Evolutionary conservation across 2,888 invertebrate genomes (phyloP).

Genomic region (Aradus depressus): DNA sequence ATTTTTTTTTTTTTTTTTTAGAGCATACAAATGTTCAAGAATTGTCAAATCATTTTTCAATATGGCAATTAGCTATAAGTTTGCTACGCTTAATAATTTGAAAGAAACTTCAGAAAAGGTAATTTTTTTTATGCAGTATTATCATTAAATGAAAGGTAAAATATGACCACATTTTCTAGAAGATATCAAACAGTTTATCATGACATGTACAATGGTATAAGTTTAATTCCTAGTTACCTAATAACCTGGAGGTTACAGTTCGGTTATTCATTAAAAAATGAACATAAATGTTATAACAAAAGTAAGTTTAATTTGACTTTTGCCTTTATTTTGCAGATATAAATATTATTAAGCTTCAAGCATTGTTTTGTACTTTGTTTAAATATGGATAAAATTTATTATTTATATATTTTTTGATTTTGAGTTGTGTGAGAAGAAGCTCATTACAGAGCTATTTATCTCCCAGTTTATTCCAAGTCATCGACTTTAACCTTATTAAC

Average conservation of each 20-base stretch:
- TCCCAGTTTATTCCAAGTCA: too few species aligned
- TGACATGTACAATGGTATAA: too few species aligned
- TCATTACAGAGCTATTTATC: not conserved
- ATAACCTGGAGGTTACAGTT: too few species aligned
- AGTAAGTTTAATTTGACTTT: not conserved
- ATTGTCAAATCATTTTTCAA: constrained; percentile 39
- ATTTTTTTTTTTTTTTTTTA: constrained; percentile 24
- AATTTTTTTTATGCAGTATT: constrained; percentile 25
- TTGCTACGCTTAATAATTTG: constrained; percentile 51
- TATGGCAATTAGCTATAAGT: constrained; percentile 53
- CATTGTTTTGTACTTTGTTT: too few species aligned
- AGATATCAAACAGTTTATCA: too few species aligned
- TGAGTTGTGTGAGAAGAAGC: too few species aligned
- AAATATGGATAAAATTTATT: too few species aligned
- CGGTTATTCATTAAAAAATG: not conserved
- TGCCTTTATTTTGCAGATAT: not conserved
- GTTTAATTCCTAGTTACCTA: too few species aligned
- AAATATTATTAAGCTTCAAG: too few species aligned
- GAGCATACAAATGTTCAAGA: constrained; percentile 30
- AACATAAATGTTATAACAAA: not conserved
- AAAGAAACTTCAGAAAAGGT: constrained; percentile 53
- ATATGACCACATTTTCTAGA: too few species aligned
- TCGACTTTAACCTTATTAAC: not conserved
- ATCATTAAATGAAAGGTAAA: too few species aligned
- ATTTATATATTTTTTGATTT: too few species aligned